Base-by-base conservation (phyloP, 2,113 vertebrate species). In the Pseudorasbora parva region DNA sequence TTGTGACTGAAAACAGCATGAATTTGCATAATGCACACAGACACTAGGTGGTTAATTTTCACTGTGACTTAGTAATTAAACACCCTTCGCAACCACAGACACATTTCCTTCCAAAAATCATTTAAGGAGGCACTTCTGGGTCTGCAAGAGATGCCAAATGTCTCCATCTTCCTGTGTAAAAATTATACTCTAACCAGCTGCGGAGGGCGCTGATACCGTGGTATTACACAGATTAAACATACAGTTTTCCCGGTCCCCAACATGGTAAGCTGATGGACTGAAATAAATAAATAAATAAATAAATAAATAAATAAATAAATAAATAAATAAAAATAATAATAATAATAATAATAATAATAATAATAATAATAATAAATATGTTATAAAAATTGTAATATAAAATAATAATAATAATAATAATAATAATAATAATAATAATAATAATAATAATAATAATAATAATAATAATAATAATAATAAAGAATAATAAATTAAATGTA, bases 1-100 rank as follows among this genome's bases (percentile, higher is more conserved):
- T 95, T 97, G 94, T 94, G 95, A 96, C 93, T 88, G 94, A 94
- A 88, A 96, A 95, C 81, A 84, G 94, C 96, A 96, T 95, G 90
- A 30, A 98, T 97, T 96, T 97, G 93, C 95, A 98, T 96, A 95
- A 91, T 94, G 93, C 95, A 92, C 94, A 91, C 93, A 57, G 88
- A 93, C 88, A 92, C 74, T 87, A 82, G 88, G 90, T 93, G 88
- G 90, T 87, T 85, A 90, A 93, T 91, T 93, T 92, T 93, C 88
- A 84, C 87, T 91, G 86, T 84, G 64, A 56, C 86, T 93, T 86
- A 88, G 93, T 95, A 95, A 96, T 95, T 95, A 96, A 94, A 92
- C 93, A 86, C 82, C 62, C 86, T 23, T 87, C 85, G 90, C 93
- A 95, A 96, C 94, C 96, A 94, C 94, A 95, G 93, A 93, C 91